Base-by-base conservation (phyloP, 2,797 vertebrate genomes). In the Okamejei kenojei region DNA sequence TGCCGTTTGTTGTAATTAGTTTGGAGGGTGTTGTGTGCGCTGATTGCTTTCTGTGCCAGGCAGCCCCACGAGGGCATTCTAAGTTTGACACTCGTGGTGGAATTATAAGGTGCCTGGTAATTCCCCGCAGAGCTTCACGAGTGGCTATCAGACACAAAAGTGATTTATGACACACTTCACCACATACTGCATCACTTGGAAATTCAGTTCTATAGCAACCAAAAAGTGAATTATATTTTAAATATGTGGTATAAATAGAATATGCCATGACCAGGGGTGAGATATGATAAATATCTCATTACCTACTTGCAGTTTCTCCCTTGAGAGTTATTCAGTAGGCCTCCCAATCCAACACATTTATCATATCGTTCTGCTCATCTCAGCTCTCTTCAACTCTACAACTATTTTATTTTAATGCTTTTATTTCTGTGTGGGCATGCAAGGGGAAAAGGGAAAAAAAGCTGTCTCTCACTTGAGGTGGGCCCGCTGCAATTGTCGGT, bases 271-370 rank as follows among this genome's bases (percentile, higher is more conserved):
- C 71, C 90, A 92, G 90, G 65, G 71, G 90, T 92, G 71, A 76
- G 90, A 92, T 92, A 74, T 92, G 90, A 92, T 92, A 92, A 92
- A 92, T 92, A 92, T 92, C 90, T 92, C 90, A 92, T 92, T 92
- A 92, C 90, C 90, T 71, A 54, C 71, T 92, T 74, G 68, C 90
- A 92, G 73, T 23, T 45, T 73, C 35, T 92, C 90, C 90, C 90
- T 92, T 74, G 90, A 74, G 90, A 92, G 90, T 92, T 92, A 92
- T 54, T 74, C 90, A 92, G 90, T 92, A 68, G 76, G 71, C 58
- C 90, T 92, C 90, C 26, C 71, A 74, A 74, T 35, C 73, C 35
- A 92, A 54, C 68, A 76, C 65, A 92, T 92, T 92, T 92, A 74
- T 92, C 90, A 92, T 92, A 76, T 73, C 7, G 10, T 23, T 29